Percentiles rank a stretch among this genome's conserved stretches.
phyloP scores from a whole-genome alignment of 2,888 invertebrate species.

The Neuroscelio doddi region DNA sequence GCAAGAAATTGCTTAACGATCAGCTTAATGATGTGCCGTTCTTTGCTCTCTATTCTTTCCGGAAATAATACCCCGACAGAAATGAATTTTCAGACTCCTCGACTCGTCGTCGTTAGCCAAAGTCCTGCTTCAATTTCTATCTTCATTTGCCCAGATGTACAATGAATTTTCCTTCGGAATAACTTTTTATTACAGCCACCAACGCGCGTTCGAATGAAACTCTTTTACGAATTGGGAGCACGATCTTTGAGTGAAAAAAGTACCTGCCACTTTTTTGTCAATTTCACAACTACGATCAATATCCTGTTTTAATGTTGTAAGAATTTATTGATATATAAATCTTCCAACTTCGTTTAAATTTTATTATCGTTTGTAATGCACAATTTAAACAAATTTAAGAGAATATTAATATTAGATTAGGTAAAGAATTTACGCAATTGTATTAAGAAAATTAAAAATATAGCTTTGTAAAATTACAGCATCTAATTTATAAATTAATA shows the following conservation, averaged over 20 bases:
- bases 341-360: too few relatives aligned
- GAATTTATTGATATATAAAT: too few relatives aligned
- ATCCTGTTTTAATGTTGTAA: too few relatives aligned
- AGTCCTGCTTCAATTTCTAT: conserved; percentile 20
- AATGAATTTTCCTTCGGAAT: conserved; percentile 22
- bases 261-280: conserved; percentile 18
- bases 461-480: too few relatives aligned
- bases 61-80: conserved; percentile 43
- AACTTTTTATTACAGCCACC: conserved; percentile 31
- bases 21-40: conserved; percentile 48
- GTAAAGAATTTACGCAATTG: too few relatives aligned
- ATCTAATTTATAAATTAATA: too few relatives aligned
- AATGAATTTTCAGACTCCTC: conserved; percentile 43
- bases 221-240: conserved; percentile 42
- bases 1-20: conserved; percentile 49
- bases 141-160: conserved; percentile 25
- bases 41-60: conserved; percentile 44
- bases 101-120: conserved; percentile 38
- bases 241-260: conserved; percentile 27
- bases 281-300: too few relatives aligned
- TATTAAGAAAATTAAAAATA: too few relatives aligned
- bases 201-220: conserved; percentile 37
- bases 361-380: too few relatives aligned
- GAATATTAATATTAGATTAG: too few relatives aligned
- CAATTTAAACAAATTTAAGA: too few relatives aligned